Evolutionary conservation across 2,888 invertebrate genomes (phyloP).

Genomic region (Litoditis marina): DNA sequence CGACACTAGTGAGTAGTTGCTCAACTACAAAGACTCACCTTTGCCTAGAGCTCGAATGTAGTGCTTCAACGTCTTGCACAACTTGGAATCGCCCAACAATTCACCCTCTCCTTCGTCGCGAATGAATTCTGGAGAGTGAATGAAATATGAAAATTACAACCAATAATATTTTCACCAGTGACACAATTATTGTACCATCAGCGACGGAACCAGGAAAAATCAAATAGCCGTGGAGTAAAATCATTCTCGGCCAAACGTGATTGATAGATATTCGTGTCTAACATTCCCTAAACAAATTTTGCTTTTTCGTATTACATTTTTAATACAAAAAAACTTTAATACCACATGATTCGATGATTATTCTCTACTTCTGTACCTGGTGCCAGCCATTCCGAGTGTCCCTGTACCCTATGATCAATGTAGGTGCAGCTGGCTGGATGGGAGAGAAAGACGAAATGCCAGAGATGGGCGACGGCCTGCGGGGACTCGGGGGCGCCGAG

Average conservation of each 20-base stretch:
- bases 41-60: conserved; percentile 12
- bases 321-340: too few relatives aligned
- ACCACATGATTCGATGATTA: not conserved
- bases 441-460: conserved; percentile 53
- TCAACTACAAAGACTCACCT: conserved; percentile 5
- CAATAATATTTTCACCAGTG: too few relatives aligned
- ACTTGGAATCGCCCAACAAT: conserved; percentile 21
- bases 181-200: too few relatives aligned
- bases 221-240: too few relatives aligned
- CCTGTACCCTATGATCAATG: conserved; percentile 40
- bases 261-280: too few relatives aligned
- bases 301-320: too few relatives aligned
- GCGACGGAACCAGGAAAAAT: too few relatives aligned
- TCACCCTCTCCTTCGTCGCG: conserved; percentile 21
- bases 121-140: conserved; percentile 10
- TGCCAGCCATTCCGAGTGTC: conserved; percentile 42
- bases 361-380: conserved; percentile 11
- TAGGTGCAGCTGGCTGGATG: conserved; percentile 52
- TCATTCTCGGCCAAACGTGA: too few relatives aligned
- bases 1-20: not conserved
- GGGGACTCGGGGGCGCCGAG: conserved; percentile 14
- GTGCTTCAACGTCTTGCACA: conserved; percentile 13
- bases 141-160: not conserved
- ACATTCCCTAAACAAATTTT: too few relatives aligned
- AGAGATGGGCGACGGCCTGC: conserved; percentile 20